Percentiles rank a stretch among this genome's conserved stretches.
These are phyloP conservation scores for Fragum whitleyi DNA, from an alignment of 2,888 invertebrate genomes.

Conservation along the genomic window DNA sequence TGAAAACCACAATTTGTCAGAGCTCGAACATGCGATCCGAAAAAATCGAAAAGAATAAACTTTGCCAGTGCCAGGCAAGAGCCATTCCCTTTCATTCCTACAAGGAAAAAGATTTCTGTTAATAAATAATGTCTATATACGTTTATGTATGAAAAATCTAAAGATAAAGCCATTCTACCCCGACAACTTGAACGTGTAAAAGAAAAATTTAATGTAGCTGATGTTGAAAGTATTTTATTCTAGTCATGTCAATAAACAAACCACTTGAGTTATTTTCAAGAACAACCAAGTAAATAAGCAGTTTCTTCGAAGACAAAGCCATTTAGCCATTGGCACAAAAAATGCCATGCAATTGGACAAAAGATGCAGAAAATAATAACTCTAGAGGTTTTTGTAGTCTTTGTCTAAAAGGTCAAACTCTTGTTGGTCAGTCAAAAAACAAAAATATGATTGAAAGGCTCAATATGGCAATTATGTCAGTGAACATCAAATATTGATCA, in stretches of 20 bases:
- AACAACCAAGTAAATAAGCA: too few species aligned
- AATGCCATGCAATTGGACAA: too few species aligned
- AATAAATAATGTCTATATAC: constrained; percentile 3
- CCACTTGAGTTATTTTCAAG: too few species aligned
- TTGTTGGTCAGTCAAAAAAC: too few species aligned
- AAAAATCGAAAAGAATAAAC: constrained; percentile 2
- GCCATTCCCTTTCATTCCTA: constrained; percentile 1
- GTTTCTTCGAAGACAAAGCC: too few species aligned
- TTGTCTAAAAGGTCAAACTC: too few species aligned
- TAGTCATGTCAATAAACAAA: background rate
- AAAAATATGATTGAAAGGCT: background rate
- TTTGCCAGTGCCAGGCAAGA: background rate
- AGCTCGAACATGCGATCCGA: constrained; percentile 1
- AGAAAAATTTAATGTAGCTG: background rate
- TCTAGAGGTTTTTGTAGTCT: too few species aligned
- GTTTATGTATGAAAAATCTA: background rate
- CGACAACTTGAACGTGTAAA: background rate
- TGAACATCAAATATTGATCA: background rate
- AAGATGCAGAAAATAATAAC: too few species aligned
- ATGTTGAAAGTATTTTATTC: background rate
- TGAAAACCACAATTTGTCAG: background rate
- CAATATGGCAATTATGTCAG: background rate
- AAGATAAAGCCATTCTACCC: background rate
- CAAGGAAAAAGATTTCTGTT: constrained; percentile 15
- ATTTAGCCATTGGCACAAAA: too few species aligned